These are phyloP conservation scores for Lepilemur septentrionalis DNA, from an alignment of 2,797 vertebrate species.

Conservation along the genomic window DNA sequence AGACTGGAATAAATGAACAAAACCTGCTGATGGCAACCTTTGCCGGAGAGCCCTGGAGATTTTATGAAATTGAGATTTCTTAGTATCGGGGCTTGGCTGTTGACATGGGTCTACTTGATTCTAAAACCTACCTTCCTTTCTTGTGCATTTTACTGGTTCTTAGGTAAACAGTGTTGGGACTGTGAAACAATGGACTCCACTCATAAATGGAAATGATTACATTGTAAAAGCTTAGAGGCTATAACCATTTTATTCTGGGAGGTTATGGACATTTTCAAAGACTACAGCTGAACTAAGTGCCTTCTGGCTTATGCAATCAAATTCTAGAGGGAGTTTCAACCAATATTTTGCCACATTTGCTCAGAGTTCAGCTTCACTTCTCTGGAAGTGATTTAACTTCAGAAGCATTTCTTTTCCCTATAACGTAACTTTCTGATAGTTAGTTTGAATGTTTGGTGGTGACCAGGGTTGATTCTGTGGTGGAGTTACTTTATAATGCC, in stretches of 20 bases:
- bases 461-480: neutral
- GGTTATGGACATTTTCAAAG: constrained; percentile 46
- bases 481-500: constrained; percentile 8
- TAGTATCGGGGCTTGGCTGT: neutral
- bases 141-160: neutral
- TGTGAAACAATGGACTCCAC: neutral
- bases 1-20: neutral
- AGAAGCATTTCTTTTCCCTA: constrained; percentile 36
- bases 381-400: constrained; percentile 50
- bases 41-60: neutral
- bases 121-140: neutral
- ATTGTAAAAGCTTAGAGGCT: constrained; percentile 42
- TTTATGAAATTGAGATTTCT: neutral
- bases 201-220: constrained; percentile 12
- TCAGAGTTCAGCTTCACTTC: constrained; percentile 1
- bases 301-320: neutral
- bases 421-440: neutral
- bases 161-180: constrained; percentile 36
- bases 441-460: neutral
- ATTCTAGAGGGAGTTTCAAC: constrained; percentile 11
- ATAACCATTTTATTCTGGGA: neutral
- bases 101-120: neutral
- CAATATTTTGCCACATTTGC: neutral
- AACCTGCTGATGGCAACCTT: neutral
- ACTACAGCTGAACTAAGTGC: neutral